phyloP scores from a whole-genome alignment of 2,888 invertebrate species.

The Branchipolynoe longqiensis region DNA sequence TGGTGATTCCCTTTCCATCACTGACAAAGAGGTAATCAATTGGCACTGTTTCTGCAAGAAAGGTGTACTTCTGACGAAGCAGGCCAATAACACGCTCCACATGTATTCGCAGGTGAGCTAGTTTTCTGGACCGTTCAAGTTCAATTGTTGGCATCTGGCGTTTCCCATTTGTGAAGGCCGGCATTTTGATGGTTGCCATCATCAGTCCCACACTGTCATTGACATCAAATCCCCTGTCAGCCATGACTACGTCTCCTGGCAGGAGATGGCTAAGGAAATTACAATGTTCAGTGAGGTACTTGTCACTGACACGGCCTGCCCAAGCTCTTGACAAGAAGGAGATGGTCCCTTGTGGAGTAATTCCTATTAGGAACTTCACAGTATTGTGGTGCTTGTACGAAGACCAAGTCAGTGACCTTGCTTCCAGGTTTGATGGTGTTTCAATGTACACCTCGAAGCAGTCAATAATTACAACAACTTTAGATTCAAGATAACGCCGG shows the following conservation, averaged over 20 bases:
- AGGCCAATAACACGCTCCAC: slow-evolving; percentile 68
- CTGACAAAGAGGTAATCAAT: slow-evolving; percentile 60
- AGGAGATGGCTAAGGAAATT: slow-evolving; percentile 66
- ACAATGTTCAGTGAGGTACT: slow-evolving; percentile 67
- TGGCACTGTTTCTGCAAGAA: slow-evolving; percentile 63
- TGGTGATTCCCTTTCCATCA: slow-evolving; percentile 53
- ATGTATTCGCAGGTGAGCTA: slow-evolving; percentile 66
- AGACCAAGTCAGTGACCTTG: slow-evolving; percentile 54
- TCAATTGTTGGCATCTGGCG: slow-evolving; percentile 65
- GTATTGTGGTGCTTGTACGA: slow-evolving; percentile 63
- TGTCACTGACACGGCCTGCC: slow-evolving; percentile 70
- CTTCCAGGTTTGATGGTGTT: slow-evolving; percentile 27
- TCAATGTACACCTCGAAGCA: slow-evolving; percentile 58
- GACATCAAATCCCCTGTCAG: slow-evolving; percentile 68
- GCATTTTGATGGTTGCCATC: slow-evolving; percentile 66
- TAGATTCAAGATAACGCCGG: neutral
- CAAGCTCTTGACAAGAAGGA: slow-evolving; percentile 69
- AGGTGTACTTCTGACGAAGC: slow-evolving; percentile 66
- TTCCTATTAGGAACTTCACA: slow-evolving; percentile 69
- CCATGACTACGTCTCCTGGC: slow-evolving; percentile 67
- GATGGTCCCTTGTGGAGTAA: slow-evolving; percentile 68
- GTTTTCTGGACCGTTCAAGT: slow-evolving; percentile 65
- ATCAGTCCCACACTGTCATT: slow-evolving; percentile 63
- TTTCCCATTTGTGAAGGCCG: slow-evolving; percentile 67
- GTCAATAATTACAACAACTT: slow-evolving; percentile 51